phyloP scores from a whole-genome alignment of 1,140 invertebrate species.

The Psilanteris sp. region DNA sequence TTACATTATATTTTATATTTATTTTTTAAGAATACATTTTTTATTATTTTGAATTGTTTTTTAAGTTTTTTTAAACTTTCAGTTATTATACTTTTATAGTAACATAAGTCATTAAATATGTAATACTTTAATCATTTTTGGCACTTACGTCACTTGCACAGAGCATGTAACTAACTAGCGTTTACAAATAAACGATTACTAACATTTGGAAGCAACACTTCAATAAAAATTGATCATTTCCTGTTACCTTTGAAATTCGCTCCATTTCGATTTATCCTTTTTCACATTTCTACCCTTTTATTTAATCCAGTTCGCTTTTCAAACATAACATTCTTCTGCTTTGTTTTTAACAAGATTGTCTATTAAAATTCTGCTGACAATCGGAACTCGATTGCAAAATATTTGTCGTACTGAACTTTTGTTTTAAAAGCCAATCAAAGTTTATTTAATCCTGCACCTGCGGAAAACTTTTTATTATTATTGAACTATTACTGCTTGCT shows the following conservation, averaged over 20 bases:
- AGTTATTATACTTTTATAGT: too few relatives aligned
- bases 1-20: too few relatives aligned
- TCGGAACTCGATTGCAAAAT: conserved; percentile 24
- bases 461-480: conserved; percentile 4
- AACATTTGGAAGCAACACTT: conserved; percentile 18
- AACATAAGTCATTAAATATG: too few relatives aligned
- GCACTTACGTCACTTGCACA: background rate
- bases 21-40: too few relatives aligned
- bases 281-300: conserved; percentile 20
- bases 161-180: conserved; percentile 9
- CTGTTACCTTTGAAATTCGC: conserved; percentile 24
- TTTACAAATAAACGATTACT: conserved; percentile 15
- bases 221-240: conserved; percentile 43
- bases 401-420: conserved; percentile 23
- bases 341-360: conserved; percentile 39
- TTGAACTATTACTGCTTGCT: background rate
- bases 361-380: conserved; percentile 43
- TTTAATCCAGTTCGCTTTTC: conserved; percentile 48
- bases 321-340: conserved; percentile 43
- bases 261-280: conserved; percentile 39
- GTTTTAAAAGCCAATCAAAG: conserved; percentile 25
- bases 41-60: too few relatives aligned
- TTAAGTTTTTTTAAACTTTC: too few relatives aligned
- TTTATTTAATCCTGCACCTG: conserved; percentile 12
- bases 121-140: background rate